Evolutionary conservation across 2,797 vertebrate genomes (phyloP).

Genomic region (Chloroceryle amazona): DNA sequence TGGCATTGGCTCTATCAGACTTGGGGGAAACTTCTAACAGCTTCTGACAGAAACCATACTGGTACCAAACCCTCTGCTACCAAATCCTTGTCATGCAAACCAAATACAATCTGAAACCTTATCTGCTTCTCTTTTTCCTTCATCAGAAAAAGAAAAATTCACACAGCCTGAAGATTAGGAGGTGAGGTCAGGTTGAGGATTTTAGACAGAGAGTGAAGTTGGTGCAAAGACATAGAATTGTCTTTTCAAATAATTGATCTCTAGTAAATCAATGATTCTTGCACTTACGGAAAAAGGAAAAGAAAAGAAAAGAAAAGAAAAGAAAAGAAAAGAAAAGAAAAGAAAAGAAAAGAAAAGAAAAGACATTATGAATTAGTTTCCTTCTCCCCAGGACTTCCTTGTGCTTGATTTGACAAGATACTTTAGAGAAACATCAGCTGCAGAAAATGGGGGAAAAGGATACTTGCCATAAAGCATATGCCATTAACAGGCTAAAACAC

Average conservation of each 20-base stretch:
- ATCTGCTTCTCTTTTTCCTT: background rate
- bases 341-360: background rate
- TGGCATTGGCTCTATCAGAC: background rate
- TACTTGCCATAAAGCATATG: background rate
- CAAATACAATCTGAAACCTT: background rate
- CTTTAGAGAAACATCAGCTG: background rate
- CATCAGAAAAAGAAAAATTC: background rate
- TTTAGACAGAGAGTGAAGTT: background rate
- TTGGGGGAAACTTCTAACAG: background rate
- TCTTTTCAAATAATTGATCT: background rate
- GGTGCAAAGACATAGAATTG: background rate
- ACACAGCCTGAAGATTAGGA: background rate
- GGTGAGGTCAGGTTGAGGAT: background rate
- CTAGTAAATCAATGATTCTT: background rate
- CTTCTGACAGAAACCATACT: background rate
- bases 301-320: too few species aligned
- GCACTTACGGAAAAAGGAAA: background rate
- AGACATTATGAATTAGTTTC: background rate
- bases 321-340: too few species aligned
- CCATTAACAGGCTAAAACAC: background rate
- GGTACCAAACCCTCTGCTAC: too few species aligned
- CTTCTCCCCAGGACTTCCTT: background rate
- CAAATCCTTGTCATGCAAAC: background rate
- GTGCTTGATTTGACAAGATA: background rate
- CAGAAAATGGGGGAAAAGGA: background rate